Evolutionary conservation across 2,888 invertebrate genomes (phyloP), one percentile per base, ranked within the genome.

Genomic region (Ariolimax columbianus): DNA sequence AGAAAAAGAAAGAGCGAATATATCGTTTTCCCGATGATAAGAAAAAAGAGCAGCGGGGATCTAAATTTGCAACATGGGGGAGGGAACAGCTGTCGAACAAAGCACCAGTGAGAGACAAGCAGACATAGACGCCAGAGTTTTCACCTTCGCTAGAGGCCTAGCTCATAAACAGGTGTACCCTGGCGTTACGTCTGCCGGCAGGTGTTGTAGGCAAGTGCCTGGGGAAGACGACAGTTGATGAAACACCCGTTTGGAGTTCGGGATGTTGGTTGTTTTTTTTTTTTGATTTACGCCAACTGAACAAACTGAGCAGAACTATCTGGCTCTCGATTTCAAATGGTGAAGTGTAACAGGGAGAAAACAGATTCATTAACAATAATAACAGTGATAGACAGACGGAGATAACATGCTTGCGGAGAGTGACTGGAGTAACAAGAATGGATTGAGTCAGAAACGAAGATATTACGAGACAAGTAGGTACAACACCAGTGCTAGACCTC

Each of bases 191-290:
- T 43, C 40, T 38, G 4, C 43, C 3, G 73, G 9, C 73, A 73
- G 73, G 73, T 73, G 73, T 47, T 73, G 73, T n/a, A 43, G 6
- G 73, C 26, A 73, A 43, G n/a, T n/a, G 23, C n/a, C n/a, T n/a
- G n/a, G 26, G 23, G n/a, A 40, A 14, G 40, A 30, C 14, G n/a
- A 43, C n/a, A 73, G 73, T 40, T 72, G 72, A 72, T 30, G 33
- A 68, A 40, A 72, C 72, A 72, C n/a, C n/a, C 19, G 40, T n/a
- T 38, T 26, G 23, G 19, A 40, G 40, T 38, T 40, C 43, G n/a
- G 17, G 47, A 47, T n/a, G n/a, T n/a, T n/a, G n/a, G n/a, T n/a
- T n/a, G n/a, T n/a, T n/a, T n/a, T 73, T 26, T 7, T 4, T 43
- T 43, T 73, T 43, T 47, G 30, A n/a, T n/a, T 36, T 30, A n/a